Percentiles rank a stretch among this genome's conserved stretches.
phyloP scores from a whole-genome alignment of 1,140 invertebrate genomes.

The Orius insidiosus region DNA sequence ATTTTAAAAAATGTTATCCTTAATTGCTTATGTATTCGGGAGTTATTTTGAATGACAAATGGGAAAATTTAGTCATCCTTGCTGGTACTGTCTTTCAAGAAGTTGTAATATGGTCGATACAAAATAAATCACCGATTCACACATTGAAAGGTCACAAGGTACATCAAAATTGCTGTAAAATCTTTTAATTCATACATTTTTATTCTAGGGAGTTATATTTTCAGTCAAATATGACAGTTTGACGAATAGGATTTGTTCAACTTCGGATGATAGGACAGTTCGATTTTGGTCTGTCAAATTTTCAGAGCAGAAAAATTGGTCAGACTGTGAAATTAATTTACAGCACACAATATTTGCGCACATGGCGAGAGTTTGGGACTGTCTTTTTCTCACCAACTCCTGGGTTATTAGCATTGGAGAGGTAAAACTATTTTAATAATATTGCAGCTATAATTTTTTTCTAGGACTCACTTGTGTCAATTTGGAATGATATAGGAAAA shows the following conservation, averaged over 20 bases:
- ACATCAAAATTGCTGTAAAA: not conserved
- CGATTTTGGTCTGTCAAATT: slow-evolving; percentile 37
- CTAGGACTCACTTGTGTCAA: slow-evolving; percentile 50
- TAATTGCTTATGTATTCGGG: slow-evolving; percentile 24
- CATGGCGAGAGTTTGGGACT: slow-evolving; percentile 55
- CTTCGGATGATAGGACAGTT: slow-evolving; percentile 56
- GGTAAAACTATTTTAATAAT: slow-evolving; percentile 21
- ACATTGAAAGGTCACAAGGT: slow-evolving; percentile 34
- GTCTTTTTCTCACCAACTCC: slow-evolving; percentile 29
- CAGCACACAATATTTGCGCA: slow-evolving; percentile 51
- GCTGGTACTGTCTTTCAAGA: slow-evolving; percentile 50
- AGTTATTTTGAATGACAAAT: slow-evolving; percentile 27
- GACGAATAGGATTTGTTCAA: slow-evolving; percentile 36
- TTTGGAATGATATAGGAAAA: slow-evolving; percentile 44
- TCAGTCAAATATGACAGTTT: slow-evolving; percentile 34
- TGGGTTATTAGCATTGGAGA: slow-evolving; percentile 43
- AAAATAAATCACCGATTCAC: slow-evolving; percentile 27
- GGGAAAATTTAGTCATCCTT: slow-evolving; percentile 33
- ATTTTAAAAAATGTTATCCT: not conserved
- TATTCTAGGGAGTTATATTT: slow-evolving; percentile 53
- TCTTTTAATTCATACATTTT: not conserved
- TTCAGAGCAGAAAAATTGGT: slow-evolving; percentile 30
- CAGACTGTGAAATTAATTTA: slow-evolving; percentile 30
- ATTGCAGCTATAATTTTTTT: slow-evolving; percentile 7
- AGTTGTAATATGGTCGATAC: slow-evolving; percentile 37